These are phyloP conservation scores for Montipora efflorescens DNA, from an alignment of 64 coral and sea anemone genomes.

Conservation along the genomic window DNA sequence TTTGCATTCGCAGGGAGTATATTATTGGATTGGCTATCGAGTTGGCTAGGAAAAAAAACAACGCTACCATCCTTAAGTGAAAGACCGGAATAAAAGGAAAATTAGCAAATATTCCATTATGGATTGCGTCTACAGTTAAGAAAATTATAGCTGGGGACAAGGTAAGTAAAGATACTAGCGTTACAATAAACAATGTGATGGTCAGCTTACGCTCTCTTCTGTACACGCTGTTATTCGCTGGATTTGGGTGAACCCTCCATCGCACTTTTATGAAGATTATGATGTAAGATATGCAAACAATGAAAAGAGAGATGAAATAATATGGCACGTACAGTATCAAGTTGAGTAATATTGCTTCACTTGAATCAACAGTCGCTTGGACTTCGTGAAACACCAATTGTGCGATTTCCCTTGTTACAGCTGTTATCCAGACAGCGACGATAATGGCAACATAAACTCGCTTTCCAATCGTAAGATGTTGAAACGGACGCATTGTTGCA, in stretches of 20 bases:
- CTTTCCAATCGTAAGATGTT: not conserved
- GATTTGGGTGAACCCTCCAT: not conserved
- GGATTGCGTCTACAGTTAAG: not conserved
- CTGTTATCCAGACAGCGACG: not conserved
- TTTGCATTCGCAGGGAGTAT: not conserved
- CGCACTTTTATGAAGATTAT: not conserved
- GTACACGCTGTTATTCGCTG: not conserved
- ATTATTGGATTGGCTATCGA: constrained; percentile 27
- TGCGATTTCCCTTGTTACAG: not conserved
- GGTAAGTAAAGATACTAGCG: not conserved
- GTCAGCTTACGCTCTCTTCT: constrained; percentile 19
- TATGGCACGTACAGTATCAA: not conserved
- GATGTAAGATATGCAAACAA: constrained; percentile 10
- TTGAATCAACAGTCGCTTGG: not conserved
- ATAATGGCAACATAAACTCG: not conserved
- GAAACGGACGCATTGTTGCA: not conserved
- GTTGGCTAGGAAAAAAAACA: not conserved
- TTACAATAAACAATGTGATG: not conserved
- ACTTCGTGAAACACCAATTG: not conserved
- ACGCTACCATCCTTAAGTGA: not conserved
- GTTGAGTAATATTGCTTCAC: not conserved
- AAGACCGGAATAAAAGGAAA: too few species aligned
- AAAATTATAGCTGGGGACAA: constrained; percentile 1
- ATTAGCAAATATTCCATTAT: not conserved
- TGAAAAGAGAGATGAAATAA: constrained; percentile 6